These are phyloP conservation scores for Antennarius maculatus DNA, from an alignment of 2,797 vertebrate genomes.

Conservation along the genomic window DNA sequence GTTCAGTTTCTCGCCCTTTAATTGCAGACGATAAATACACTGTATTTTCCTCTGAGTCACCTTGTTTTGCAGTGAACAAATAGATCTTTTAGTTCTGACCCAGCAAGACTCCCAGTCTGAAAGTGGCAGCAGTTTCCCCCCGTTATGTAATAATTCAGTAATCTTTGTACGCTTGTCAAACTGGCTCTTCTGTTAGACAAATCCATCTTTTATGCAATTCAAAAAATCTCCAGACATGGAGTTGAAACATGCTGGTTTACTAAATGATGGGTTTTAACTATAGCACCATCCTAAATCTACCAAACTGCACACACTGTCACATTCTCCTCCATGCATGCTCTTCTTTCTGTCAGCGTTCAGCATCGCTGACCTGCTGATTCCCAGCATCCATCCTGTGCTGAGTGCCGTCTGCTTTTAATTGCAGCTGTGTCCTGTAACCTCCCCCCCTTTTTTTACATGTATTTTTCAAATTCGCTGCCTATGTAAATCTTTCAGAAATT, in stretches of 20 bases:
- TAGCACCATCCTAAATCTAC: constrained; percentile 6
- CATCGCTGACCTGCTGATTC: constrained; percentile 40
- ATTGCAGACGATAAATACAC: background rate
- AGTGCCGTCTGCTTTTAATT: constrained; percentile 42
- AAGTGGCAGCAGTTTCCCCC: constrained; percentile 13
- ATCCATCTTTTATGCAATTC: too few species aligned
- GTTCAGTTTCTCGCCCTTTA: background rate
- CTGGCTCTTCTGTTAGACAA: constrained; percentile 16
- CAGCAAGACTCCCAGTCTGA: constrained; percentile 7
- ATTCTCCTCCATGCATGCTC: background rate
- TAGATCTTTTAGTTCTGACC: constrained; percentile 6
- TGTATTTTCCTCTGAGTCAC: background rate
- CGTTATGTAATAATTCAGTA: constrained; percentile 30
- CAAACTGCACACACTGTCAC: background rate
- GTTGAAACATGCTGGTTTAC: too few species aligned
- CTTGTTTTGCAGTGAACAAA: constrained; percentile 6
- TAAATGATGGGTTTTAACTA: constrained; percentile 5
- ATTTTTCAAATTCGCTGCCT: constrained; percentile 44
- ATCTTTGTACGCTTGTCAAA: constrained; percentile 20
- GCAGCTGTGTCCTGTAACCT: constrained; percentile 40
- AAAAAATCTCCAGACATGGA: too few species aligned
- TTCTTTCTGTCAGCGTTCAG: constrained; percentile 12
- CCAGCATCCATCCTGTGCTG: constrained; percentile 16
- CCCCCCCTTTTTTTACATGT: constrained; percentile 7
- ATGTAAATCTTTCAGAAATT: constrained; percentile 55